Percentiles rank a stretch among this genome's conserved stretches.
Conservation (phyloP, 2,113 vertebrate genomes). For the Porphyrio hochstetteri region DNA sequence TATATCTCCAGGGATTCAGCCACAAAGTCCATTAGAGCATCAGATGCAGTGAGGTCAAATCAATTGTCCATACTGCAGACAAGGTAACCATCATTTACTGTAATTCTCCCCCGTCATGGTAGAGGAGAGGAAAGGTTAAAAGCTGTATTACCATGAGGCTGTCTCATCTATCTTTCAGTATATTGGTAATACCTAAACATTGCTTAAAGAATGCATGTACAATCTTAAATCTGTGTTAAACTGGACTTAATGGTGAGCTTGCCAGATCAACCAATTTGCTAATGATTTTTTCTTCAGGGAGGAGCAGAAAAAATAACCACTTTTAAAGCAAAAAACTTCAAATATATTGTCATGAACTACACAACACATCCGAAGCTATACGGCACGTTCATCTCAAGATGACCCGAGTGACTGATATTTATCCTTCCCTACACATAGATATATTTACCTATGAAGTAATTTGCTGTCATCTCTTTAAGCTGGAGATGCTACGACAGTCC, state of each 20-base stretch:
- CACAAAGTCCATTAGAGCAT: slow-evolving; percentile 84
- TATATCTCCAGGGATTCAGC: slow-evolving; percentile 79
- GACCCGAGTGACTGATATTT: not conserved
- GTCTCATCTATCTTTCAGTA: slow-evolving; percentile 79
- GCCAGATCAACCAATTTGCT: not conserved
- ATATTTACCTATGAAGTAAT: not conserved
- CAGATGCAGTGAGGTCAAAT: slow-evolving; percentile 85
- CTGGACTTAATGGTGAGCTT: not conserved
- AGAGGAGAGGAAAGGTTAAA: slow-evolving; percentile 91
- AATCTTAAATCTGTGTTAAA: slow-evolving; percentile 15
- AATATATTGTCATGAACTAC: not conserved
- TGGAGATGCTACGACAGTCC: not conserved
- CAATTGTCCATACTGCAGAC: slow-evolving; percentile 83
- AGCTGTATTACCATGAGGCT: slow-evolving; percentile 72
- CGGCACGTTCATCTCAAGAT: not conserved
- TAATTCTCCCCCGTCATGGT: slow-evolving; percentile 85
- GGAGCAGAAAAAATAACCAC: not conserved
- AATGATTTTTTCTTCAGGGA: not conserved
- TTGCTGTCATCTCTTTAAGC: not conserved
- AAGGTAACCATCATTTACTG: slow-evolving; percentile 88
- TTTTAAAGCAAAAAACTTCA: not conserved
- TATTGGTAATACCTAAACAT: slow-evolving; percentile 73
- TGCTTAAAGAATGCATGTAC: slow-evolving; percentile 56
- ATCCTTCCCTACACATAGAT: not conserved
- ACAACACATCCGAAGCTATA: not conserved